A percentile compares a stretch with the other conserved stretches of the same genome.
Conservation (phyloP, 2,113 vertebrate species). For the Hypanus sabinus region DNA sequence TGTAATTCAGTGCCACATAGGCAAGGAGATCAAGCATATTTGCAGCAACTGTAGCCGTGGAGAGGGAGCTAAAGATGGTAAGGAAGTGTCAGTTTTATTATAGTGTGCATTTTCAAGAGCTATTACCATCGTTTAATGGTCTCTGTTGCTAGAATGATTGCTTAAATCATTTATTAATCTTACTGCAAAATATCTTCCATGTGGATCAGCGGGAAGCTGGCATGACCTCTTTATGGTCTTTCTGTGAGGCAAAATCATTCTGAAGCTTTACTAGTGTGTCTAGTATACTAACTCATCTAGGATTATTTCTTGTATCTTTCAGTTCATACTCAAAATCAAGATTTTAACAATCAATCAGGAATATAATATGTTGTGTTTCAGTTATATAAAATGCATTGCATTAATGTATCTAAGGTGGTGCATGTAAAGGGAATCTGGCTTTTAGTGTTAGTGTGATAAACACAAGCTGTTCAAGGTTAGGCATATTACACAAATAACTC, state of each 20-base stretch:
- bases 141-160: not conserved
- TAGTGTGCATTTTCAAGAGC: not conserved
- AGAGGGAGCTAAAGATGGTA: conserved; percentile 84
- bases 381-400: not conserved
- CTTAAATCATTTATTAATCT: conserved; percentile 12
- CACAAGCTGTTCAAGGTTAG: not conserved
- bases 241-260: not conserved
- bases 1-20: conserved; percentile 89
- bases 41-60: conserved; percentile 98
- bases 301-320: not conserved
- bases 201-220: not conserved
- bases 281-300: not conserved
- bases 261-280: not conserved
- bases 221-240: not conserved
- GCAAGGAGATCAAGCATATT: conserved; percentile 97
- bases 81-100: conserved; percentile 48
- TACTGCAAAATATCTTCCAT: not conserved
- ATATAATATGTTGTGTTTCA: not conserved
- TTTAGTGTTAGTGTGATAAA: not conserved
- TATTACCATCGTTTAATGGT: not conserved
- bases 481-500: not conserved
- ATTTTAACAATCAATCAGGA: not conserved
- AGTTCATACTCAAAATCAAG: not conserved
- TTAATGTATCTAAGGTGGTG: not conserved
- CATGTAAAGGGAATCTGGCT: not conserved